Evolutionary conservation across 2,888 invertebrate species (phyloP), one percentile per base, ranked within the genome.

Genomic region (Aelia acuminata): DNA sequence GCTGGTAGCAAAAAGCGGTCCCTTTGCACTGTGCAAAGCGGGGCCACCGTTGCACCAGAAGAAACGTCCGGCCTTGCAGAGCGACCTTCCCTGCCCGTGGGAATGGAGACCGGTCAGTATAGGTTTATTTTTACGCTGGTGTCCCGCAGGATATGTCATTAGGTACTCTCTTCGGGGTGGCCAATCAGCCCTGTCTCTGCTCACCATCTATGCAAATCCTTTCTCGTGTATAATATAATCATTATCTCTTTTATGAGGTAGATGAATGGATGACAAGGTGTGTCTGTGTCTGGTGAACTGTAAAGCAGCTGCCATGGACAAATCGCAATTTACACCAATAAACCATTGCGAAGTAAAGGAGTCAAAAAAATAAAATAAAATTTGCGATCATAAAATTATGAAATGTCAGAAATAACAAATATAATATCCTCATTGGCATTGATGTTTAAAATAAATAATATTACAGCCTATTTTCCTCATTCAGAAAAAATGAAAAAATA

Each of bases 61-160:
- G 80, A 80, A 80, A 80, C n/a, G 43, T 43, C 43, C 75, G 75
- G 39, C 80, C 80, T 80, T 80, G 80, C 80, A 47, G 5, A 22
- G 39, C 80, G 80, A 43, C 80, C 80, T 80, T 80, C 80, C 43
- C 80, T 7, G n/a, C n/a, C 39, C 80, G 80, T 80, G 80, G 80
- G 80, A 80, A 80, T 80, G 11, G 13, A 43, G 80, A 80, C 80
- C 80, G 80, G 80, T 80, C 80, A 80, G 43, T 4, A 43, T 3
- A 20, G 43, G 13, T 80, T 80, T 80, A 80, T 80, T 80, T 80
- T 80, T 80, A 47, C 43, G n/a, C 80, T 43, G 43, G 31, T 18
- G 63, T 70, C 31, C 63, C 35, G 31, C 57, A 70, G 63, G 63
- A 70, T 35, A 31, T 70, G 63, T 70, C 63, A 70, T 70, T 35